A percentile compares a stretch with the other conserved stretches of the same genome.
These are phyloP conservation scores for Ptychoptera albimana DNA, from an alignment of 2,888 invertebrate species.

Conservation along the genomic window DNA sequence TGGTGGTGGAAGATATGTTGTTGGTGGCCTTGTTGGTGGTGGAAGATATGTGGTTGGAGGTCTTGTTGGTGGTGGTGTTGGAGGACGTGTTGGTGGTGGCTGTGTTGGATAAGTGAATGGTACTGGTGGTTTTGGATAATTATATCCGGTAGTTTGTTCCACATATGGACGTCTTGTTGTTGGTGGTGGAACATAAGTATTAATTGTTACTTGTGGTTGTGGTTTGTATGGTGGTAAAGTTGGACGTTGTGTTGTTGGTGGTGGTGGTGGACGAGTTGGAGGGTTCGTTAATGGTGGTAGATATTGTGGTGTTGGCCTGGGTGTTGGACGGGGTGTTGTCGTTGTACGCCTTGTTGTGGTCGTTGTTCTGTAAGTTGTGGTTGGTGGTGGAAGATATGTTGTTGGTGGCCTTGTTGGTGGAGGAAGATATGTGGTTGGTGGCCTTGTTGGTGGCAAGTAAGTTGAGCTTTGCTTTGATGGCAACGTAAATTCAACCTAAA, in stretches of 20 bases:
- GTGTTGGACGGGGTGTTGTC: conserved; percentile 2
- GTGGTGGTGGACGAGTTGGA: conserved; percentile 5
- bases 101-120: conserved; percentile 1
- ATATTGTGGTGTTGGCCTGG: not conserved
- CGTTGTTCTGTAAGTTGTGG: too few species aligned
- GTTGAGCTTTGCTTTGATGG: not conserved
- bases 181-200: too few species aligned
- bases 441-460: conserved; percentile 3
- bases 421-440: conserved; percentile 25
- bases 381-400: conserved; percentile 7
- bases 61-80: too few species aligned
- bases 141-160: too few species aligned
- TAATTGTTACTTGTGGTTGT: too few species aligned
- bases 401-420: conserved; percentile 11
- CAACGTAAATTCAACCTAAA: too few species aligned
- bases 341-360: too few species aligned
- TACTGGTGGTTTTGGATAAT: conserved; percentile 1
- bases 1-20: too few species aligned
- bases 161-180: too few species aligned
- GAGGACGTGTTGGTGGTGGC: not conserved
- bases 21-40: too few species aligned
- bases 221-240: not conserved
- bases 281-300: conserved; percentile 7
- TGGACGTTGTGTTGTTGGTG: conserved; percentile 4
- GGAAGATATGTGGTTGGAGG: too few species aligned